Conservation (phyloP, 2,797 vertebrate genomes). For the Todus mexicanus region DNA sequence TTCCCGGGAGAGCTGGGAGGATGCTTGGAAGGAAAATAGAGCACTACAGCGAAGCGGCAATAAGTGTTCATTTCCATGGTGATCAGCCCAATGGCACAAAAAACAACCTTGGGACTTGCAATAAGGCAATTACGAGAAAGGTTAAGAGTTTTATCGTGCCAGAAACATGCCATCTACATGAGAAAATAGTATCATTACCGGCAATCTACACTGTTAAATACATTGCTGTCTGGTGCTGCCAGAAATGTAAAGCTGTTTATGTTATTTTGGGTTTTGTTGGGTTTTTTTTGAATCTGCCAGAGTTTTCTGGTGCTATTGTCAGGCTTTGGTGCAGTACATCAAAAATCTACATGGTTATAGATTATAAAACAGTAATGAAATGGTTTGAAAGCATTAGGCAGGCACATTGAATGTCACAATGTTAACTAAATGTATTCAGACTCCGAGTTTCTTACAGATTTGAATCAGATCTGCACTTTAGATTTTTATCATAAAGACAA, state of each 20-base stretch:
- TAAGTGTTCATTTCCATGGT: slow-evolving; percentile 68
- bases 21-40: slow-evolving; percentile 49
- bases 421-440: neutral
- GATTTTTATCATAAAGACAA: neutral
- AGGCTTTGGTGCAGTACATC: slow-evolving; percentile 16
- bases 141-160: slow-evolving; percentile 64
- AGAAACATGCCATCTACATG: slow-evolving; percentile 67
- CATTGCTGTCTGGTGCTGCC: slow-evolving; percentile 48
- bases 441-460: neutral
- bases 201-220: slow-evolving; percentile 47
- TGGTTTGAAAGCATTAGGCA: neutral
- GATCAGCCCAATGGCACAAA: slow-evolving; percentile 56
- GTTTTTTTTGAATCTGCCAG: slow-evolving; percentile 18
- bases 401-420: neutral
- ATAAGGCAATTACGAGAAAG: slow-evolving; percentile 71
- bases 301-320: neutral
- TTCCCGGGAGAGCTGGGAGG: slow-evolving; percentile 66
- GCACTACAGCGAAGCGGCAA: slow-evolving; percentile 30
- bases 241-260: slow-evolving; percentile 51
- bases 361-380: slow-evolving; percentile 14
- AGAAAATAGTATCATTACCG: slow-evolving; percentile 64
- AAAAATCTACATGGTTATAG: slow-evolving; percentile 23
- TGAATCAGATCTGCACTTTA: neutral
- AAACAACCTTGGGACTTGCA: slow-evolving; percentile 60
- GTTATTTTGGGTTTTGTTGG: slow-evolving; percentile 13